A percentile compares a stretch with the other conserved stretches of the same genome.
These are phyloP conservation scores for Colistium nudipinnis DNA, from an alignment of 2,113 vertebrate species.

Conservation along the genomic window DNA sequence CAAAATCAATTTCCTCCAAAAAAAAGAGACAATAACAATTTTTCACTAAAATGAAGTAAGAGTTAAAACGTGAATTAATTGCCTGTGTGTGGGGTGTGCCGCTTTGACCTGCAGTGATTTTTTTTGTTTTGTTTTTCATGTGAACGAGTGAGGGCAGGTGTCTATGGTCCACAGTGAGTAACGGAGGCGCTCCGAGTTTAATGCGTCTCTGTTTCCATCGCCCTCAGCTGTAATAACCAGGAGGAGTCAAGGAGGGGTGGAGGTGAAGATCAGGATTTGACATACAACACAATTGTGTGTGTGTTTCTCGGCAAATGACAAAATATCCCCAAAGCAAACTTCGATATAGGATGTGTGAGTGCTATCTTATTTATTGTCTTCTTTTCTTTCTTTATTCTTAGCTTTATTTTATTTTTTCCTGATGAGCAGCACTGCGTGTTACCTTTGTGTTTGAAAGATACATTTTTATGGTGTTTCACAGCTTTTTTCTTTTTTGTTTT, in stretches of 20 bases:
- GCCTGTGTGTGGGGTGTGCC: no score
- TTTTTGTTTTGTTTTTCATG: not conserved
- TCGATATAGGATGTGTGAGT: not conserved
- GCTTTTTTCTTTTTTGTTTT: not conserved
- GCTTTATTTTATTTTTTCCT: not conserved
- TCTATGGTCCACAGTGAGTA: constrained; percentile 7
- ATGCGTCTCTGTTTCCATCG: constrained; percentile 33
- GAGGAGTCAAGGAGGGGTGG: not conserved
- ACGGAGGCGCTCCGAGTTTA: constrained; percentile 43
- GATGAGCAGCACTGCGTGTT: not conserved
- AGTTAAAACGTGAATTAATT: no score
- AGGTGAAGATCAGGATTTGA: constrained; percentile 5
- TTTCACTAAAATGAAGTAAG: no score
- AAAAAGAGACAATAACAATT: no score
- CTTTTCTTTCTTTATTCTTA: not conserved
- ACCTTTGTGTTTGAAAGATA: not conserved
- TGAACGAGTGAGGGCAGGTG: not conserved
- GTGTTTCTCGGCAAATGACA: not conserved
- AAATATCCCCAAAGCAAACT: not conserved
- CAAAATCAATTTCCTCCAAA: no score
- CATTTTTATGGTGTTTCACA: not conserved
- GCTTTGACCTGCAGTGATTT: no score
- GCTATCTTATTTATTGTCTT: not conserved
- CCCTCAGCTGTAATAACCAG: constrained; percentile 10
- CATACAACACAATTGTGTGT: not conserved